phyloP scores from a whole-genome alignment of 2,797 vertebrate genomes.

The Echeneis naucrates region DNA sequence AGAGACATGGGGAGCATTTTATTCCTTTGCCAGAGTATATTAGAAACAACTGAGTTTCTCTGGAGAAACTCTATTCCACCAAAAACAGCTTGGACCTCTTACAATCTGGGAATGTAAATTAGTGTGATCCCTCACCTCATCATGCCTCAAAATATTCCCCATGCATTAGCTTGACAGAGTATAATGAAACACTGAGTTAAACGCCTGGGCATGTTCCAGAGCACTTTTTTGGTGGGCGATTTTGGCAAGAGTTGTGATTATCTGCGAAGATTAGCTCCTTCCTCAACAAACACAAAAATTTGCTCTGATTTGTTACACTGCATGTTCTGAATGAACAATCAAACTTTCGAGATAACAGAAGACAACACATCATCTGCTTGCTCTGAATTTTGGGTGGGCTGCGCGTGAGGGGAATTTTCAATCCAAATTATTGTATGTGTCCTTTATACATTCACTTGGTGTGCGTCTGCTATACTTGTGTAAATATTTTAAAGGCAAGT shows the following conservation, averaged over 20 bases:
- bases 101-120: constrained; percentile 69
- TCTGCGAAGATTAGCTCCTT: constrained; percentile 40
- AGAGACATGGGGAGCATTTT: constrained; percentile 65
- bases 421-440: constrained; percentile 11
- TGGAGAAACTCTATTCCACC: constrained; percentile 46
- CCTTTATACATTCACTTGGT: constrained; percentile 18
- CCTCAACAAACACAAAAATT: constrained; percentile 52
- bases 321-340: constrained; percentile 47
- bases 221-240: constrained; percentile 48
- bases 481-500: constrained; percentile 3
- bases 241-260: constrained; percentile 60
- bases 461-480: constrained; percentile 33
- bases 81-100: constrained; percentile 73
- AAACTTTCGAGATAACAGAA: constrained; percentile 38
- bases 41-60: constrained; percentile 63
- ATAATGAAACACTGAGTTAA: constrained; percentile 60
- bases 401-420: constrained; percentile 57
- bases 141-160: constrained; percentile 61
- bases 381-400: constrained; percentile 36
- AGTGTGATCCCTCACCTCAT: constrained; percentile 72
- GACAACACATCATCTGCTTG: no score
- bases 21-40: constrained; percentile 77
- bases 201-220: constrained; percentile 53
- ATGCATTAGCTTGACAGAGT: constrained; percentile 53
- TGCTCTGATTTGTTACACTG: constrained; percentile 35